Evolutionary conservation across 2,113 vertebrate species (phyloP), one percentile per base, ranked within the genome.

Genomic region (Ictidomys tridecemlineatus): DNA sequence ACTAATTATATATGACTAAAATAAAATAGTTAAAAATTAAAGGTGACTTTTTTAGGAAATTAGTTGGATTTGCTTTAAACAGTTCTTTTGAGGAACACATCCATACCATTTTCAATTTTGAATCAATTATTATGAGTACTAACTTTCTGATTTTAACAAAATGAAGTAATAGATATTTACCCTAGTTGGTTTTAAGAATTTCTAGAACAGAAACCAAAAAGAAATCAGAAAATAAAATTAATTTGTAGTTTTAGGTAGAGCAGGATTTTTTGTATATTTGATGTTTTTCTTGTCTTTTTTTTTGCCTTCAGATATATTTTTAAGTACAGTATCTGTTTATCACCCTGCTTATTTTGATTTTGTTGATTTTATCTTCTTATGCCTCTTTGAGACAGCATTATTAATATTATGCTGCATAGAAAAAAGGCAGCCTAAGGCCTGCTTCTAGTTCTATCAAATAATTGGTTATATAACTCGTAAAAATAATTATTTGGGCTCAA

Each of bases 331-430:
- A 18, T 42, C 26, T 74, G 3, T 80, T 4, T 58, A 58, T 67
- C 16, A 20, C 39, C n/a, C 78, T 93, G 11, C 30, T 91, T 83
- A 77, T 93, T 97, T 91, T 89, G 17, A 39, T 85, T 89, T 89
- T 91, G 24, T 53, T 83, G 45, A 45, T 91, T 80, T 91, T 89
- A 42, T 92, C 85, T 87, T 30, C 32, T 12, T 77, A 17, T 69
- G n/a, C 10, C 1, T 93, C 51, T 85, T 93, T 96, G 30, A 92
- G 45, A 85, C 30, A 80, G 28, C 5, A 89, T 90, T 53, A 53
- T 53, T 53, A 88, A 48, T 28, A 20, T n/a, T 79, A 78, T 93
- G 34, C 5, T 95, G n/a, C 34, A 3, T 39, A 72, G n/a, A 93
- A 78, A 82, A 72, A 51, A 74, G 24, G 42, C 70, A 74, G 34